Base-by-base conservation (phyloP, 2,888 invertebrate genomes). In the Sipha maydis region DNA sequence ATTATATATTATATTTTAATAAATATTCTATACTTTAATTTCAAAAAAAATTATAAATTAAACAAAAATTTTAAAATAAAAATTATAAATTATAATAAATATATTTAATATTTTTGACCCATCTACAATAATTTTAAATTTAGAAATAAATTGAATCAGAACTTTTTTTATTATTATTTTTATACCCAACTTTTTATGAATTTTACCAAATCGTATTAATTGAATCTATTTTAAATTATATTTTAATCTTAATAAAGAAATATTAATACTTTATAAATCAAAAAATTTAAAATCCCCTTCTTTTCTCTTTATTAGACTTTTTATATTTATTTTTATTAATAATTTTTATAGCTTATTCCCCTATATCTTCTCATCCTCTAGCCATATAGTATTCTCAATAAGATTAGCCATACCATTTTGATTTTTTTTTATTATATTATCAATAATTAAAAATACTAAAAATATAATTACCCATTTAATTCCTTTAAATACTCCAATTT, bases 401-500 rank as follows among this genome's bases (percentile, higher is more conserved):
- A 71, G 31, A 21, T 71, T 71, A 71, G 71, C 71, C 3, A 19
- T 71, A 31, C 71, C 71, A 28, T 71, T 71, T 71, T 71, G 71
- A 71, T 11, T 71, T 31, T 71, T 71, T 71, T 71, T 28, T 31
- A 71, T 71, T 71, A 28, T 71, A 11, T 14, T 28, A 28, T 71
- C 71, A 14, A 28, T 71, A 71, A 14, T 71, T 28, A 71, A 28
- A 71, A 71, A 71, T 71, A 71, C 71, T 5, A 71, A 71, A 71
- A 71, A 71, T 28, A 71, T 71, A n/a, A n/a, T n/a, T n/a, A n/a
- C n/a, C n/a, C n/a, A n/a, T n/a, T n/a, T n/a, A n/a, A n/a, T n/a
- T n/a, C n/a, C n/a, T n/a, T n/a, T n/a, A n/a, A n/a, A n/a, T n/a
- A 79, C 79, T 17, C 79, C 79, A 17, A 61, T 79, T 61, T 67